Evolutionary conservation across 64 coral and sea anemone genomes (phyloP).

Genomic region (Stichodactyla helianthus): DNA sequence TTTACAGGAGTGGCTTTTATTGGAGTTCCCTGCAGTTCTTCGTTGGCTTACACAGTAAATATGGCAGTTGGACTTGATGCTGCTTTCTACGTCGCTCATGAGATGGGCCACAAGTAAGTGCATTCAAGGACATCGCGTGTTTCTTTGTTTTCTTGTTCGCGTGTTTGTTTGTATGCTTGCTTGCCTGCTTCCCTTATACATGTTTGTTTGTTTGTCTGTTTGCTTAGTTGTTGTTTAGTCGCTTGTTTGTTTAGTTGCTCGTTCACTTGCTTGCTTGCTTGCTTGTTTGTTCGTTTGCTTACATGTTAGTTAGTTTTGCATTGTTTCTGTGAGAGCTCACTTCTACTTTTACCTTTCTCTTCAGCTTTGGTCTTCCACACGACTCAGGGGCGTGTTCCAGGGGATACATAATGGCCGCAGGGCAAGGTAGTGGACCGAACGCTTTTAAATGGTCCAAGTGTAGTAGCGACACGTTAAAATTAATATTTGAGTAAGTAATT

Average conservation of each 20-base stretch:
- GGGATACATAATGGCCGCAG: constrained; percentile 40
- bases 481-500: not conserved
- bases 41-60: constrained; percentile 29
- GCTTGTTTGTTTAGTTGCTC: too few species aligned
- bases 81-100: constrained; percentile 56
- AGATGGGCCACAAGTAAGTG: constrained; percentile 68
- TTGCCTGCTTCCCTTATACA: too few species aligned
- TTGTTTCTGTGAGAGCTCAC: too few species aligned
- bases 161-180: too few species aligned
- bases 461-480: not conserved
- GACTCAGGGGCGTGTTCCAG: constrained; percentile 35
- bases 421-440: constrained; percentile 35
- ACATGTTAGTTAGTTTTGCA: too few species aligned
- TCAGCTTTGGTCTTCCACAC: constrained; percentile 49
- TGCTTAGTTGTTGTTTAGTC: too few species aligned
- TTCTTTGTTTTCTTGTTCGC: not conserved
- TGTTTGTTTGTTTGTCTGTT: not conserved
- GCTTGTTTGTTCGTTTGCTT: too few species aligned
- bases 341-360: not conserved
- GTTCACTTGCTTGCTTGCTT: not conserved
- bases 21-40: constrained; percentile 9
- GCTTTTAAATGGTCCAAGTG: constrained; percentile 60
- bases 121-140: too few species aligned
- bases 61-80: constrained; percentile 33
- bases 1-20: constrained; percentile 33